phyloP scores from a whole-genome alignment of 2,888 invertebrate species.

The Rhaphigaster nebulosa region DNA sequence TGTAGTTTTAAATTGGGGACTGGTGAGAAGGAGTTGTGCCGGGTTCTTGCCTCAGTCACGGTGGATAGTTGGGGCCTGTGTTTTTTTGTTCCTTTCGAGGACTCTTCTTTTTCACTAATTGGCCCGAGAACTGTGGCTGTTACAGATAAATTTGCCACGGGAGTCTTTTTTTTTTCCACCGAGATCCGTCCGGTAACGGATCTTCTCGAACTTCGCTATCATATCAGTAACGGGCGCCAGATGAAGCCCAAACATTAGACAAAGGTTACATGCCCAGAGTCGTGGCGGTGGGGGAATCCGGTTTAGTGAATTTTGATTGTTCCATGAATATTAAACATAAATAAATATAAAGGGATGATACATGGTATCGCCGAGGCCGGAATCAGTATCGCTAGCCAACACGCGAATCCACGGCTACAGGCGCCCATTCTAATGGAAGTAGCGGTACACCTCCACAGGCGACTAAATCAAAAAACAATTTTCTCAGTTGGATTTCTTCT shows the following conservation, averaged over 20 bases:
- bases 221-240: not conserved
- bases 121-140: not conserved
- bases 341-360: slow-evolving; percentile 18
- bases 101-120: slow-evolving; percentile 38
- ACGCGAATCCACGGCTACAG: not conserved
- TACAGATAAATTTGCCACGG: slow-evolving; percentile 32
- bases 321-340: slow-evolving; percentile 38
- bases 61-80: not conserved
- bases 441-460: slow-evolving; percentile 1
- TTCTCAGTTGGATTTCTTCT: not conserved
- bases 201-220: not conserved
- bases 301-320: slow-evolving; percentile 45
- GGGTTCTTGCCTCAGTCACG: not conserved
- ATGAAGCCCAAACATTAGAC: not conserved
- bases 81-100: not conserved
- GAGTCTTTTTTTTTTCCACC: not conserved
- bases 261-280: not conserved
- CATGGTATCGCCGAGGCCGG: not conserved
- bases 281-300: not conserved
- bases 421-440: slow-evolving; percentile 35
- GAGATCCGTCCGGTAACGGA: not conserved
- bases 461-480: slow-evolving; percentile 46
- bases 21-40: not conserved
- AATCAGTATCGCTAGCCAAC: not conserved
- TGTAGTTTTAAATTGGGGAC: not conserved